Conservation (phyloP, 2,888 invertebrate species). For the Antitype chi region DNA sequence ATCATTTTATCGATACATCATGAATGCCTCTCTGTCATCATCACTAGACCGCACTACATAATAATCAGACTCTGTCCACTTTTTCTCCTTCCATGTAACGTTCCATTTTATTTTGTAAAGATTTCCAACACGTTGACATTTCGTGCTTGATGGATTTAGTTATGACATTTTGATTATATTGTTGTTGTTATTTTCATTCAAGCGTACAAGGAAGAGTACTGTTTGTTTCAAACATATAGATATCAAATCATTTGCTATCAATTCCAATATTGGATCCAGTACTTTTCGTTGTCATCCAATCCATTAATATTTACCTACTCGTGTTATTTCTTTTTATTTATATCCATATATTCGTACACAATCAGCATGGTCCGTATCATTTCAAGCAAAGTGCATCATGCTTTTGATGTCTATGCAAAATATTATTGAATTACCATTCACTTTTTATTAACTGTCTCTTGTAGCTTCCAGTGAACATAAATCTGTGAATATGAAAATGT, state of each 20-base stretch:
- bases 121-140: slow-evolving; percentile 79
- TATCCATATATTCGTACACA: slow-evolving; percentile 82
- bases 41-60: slow-evolving; percentile 87
- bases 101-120: slow-evolving; percentile 77
- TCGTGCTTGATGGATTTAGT: slow-evolving; percentile 84
- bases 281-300: slow-evolving; percentile 81
- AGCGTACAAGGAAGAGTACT: slow-evolving; percentile 82
- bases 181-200: slow-evolving; percentile 76
- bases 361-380: slow-evolving; percentile 86
- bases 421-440: slow-evolving; percentile 72
- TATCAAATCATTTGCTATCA: slow-evolving; percentile 2
- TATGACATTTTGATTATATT: slow-evolving; percentile 75
- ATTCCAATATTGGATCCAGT: slow-evolving; percentile 68
- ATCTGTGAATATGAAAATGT: slow-evolving; percentile 66
- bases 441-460: slow-evolving; percentile 71
- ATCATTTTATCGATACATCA: slow-evolving; percentile 89
- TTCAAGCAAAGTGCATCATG: slow-evolving; percentile 88
- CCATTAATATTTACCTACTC: slow-evolving; percentile 72
- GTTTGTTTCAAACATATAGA: slow-evolving; percentile 39
- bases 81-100: slow-evolving; percentile 83
- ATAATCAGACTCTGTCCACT: slow-evolving; percentile 85
- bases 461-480: slow-evolving; percentile 72
- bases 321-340: slow-evolving; percentile 76
- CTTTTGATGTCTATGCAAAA: slow-evolving; percentile 89
- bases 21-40: slow-evolving; percentile 90